Base-by-base conservation (phyloP, 2,797 vertebrate genomes). In the Clarias platycephalus region DNA sequence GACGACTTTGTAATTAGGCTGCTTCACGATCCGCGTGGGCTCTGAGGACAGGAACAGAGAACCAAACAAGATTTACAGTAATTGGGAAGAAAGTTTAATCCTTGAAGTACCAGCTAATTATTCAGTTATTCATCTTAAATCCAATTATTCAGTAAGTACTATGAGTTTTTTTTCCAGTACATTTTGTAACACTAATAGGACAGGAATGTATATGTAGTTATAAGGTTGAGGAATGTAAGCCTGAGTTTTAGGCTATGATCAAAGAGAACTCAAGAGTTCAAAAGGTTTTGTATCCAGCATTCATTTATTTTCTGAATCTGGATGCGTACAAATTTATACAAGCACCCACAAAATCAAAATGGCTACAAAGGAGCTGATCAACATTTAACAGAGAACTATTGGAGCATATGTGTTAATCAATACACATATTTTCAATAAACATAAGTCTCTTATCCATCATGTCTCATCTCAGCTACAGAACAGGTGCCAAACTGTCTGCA, bases 11-110 rank as follows among this genome's bases (percentile, higher is more conserved):
- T 97, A 96, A 91, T 97, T 95, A 0, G 97, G 97, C 84, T 97
- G 97, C 89, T 95, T 97, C 89, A 97, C 94, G 90, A 99, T 98
- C 82, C 96, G 94, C 0, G 98, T 99, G 34, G 97, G 96, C 87
- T 99, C 98, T 99, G 93, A 90, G 31, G 13, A 82, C 22, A 24
- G 20, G n/a, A 81, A 81, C 31, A 31, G n/a, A 55, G 49, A 62
- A 57, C 12, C 24, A 37, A 4, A 62, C 64, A 63, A 40, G 57
- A 26, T n/a, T 78, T 63, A 78, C 58, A 78, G 5, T 78, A n/a
- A 78, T 44, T 78, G n/a, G 58, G 53, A 22, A 70, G 20, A 70
- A 16, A 18, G 28, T 49, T 79, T 64, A 79, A 79, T 64, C 37
- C 15, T 79, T 64, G 5, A 64, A 44, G 34, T 5, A 44, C 24